Base-by-base conservation (phyloP, 1,140 invertebrate species). In the Penaeus chinensis region DNA sequence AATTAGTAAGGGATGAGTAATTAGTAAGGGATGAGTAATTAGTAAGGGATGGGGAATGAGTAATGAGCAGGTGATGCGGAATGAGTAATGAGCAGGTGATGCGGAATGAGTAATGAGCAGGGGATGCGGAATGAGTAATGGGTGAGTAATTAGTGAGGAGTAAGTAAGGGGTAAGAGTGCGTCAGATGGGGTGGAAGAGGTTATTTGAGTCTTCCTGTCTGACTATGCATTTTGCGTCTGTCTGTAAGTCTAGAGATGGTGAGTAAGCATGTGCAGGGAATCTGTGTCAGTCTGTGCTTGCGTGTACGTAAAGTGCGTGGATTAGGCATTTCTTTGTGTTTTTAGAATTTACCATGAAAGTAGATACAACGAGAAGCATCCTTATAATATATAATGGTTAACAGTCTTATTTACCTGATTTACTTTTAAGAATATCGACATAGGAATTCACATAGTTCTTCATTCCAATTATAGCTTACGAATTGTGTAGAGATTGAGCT, bases 281-380 rank as follows among this genome's bases (percentile, higher is more conserved):
- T 37, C 27, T 77, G 74, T 77, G 74, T 77, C 11, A 1, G 74
- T 76, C 24, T 77, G 74, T 77, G 74, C 47, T 27, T 77, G 74
- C 20, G 74, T 77, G 74, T 77, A n/a, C 18, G 0, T 69, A 11
- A 69, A 22, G 22, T 13, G 65, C 13, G 22, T 69, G 27, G 13
- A 7, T 3, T 13, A 5, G 65, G 22, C 3, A 47, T 47, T 47
- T 54, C 0, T 54, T 3, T 54, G 47, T 54, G 8, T 54, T 8
- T 54, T 54, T 54, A 5, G 3, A 11, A 13, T 54, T 54, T 54
- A 3, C 13, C 47, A 1, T 54, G 13, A 8, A 54, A 11, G 10
- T 10, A 54, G 47, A 8, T 54, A 0, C 8, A 54, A 8, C 10
- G 10, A 8, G 10, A 8, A 13, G 8, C 47, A 54, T 54, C 47